phyloP scores from a whole-genome alignment of 2,888 invertebrate genomes.

The Ferrisia virgata region DNA sequence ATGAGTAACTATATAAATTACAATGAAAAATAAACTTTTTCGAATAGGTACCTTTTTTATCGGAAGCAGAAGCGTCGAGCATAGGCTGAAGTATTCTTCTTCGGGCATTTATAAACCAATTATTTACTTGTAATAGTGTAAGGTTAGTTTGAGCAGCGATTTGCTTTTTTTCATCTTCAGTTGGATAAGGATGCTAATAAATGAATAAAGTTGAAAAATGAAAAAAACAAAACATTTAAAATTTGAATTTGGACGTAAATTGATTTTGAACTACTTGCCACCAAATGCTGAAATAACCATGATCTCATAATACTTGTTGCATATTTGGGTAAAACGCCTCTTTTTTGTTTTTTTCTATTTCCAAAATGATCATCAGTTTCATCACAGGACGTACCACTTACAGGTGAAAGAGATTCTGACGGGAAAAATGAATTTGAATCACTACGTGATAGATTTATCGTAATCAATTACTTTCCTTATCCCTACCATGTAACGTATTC shows the following conservation, averaged over 20 bases:
- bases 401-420: conserved; percentile 62
- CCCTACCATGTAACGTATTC: conserved; percentile 56
- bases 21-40: not conserved
- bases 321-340: conserved; percentile 90
- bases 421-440: conserved; percentile 27
- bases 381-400: conserved; percentile 60
- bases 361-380: conserved; percentile 53
- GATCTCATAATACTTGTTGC: conserved; percentile 95
- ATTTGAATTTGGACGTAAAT: not conserved
- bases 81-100: conserved; percentile 88
- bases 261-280: conserved; percentile 62
- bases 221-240: not conserved
- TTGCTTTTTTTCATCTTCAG: conserved; percentile 88
- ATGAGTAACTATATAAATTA: not conserved
- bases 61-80: conserved; percentile 69
- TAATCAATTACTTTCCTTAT: not conserved
- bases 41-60: conserved; percentile 47
- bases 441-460: not conserved
- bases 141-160: conserved; percentile 86
- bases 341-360: conserved; percentile 65
- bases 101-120: conserved; percentile 92
- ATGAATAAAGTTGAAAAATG: not conserved
- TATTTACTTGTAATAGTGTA: conserved; percentile 84
- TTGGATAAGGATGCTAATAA: conserved; percentile 87
- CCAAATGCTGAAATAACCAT: conserved; percentile 94